Percentiles rank a stretch among this genome's conserved stretches.
Evolutionary conservation across 1,140 invertebrate genomes (phyloP).

Genomic region (Metopolophium dirhodum): DNA sequence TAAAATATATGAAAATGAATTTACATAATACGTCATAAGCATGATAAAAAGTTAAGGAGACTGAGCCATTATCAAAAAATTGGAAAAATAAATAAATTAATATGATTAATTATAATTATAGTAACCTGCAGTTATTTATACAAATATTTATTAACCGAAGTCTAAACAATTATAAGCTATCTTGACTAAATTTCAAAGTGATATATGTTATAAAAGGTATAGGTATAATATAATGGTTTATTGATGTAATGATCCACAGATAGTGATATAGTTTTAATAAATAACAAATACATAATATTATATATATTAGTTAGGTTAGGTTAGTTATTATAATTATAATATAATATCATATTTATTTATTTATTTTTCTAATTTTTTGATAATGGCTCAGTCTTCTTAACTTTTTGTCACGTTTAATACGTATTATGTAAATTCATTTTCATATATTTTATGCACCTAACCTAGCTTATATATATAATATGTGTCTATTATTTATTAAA

Average conservation of each 20-base stretch:
- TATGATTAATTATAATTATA: background rate
- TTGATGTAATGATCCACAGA: background rate
- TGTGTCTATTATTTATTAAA: background rate
- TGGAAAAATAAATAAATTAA: background rate
- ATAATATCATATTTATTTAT: too few relatives aligned
- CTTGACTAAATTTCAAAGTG: background rate
- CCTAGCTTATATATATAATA: too few relatives aligned
- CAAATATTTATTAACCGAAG: background rate
- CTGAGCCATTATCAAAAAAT: background rate
- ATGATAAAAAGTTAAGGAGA: background rate
- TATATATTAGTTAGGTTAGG: too few relatives aligned
- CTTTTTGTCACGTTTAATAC: background rate
- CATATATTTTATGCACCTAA: background rate
- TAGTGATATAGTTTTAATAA: background rate
- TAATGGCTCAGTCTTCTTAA: background rate
- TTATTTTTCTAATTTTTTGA: background rate
- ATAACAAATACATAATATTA: too few relatives aligned
- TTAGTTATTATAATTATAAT: background rate
- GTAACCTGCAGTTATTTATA: background rate
- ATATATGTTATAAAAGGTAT: too few relatives aligned
- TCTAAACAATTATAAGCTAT: background rate
- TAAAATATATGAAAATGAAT: background rate
- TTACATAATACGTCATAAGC: background rate
- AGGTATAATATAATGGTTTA: background rate
- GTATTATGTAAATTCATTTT: background rate